Percentiles rank a stretch among this genome's conserved stretches.
Conservation (phyloP, 2,797 vertebrate genomes). For the Tarsius wallacei region DNA sequence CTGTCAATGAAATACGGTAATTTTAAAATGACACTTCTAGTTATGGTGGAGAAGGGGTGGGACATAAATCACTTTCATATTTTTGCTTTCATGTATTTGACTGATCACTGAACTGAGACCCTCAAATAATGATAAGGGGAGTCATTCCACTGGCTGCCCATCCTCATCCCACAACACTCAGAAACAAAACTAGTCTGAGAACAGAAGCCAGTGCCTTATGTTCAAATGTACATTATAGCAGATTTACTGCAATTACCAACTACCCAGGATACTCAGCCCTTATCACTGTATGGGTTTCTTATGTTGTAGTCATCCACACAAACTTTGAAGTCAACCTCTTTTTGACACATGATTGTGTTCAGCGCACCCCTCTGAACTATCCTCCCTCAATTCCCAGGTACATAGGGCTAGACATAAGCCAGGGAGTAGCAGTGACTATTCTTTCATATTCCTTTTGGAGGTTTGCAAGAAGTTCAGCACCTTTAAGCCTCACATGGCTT, state of each 20-base stretch:
- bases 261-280: background rate
- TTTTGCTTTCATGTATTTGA: background rate
- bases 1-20: background rate
- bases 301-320: background rate
- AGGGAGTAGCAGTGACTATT: background rate
- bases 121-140: background rate
- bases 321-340: background rate
- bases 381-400: background rate
- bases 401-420: background rate
- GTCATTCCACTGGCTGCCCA: background rate
- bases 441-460: background rate
- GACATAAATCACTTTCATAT: background rate
- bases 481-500: background rate
- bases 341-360: background rate
- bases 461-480: background rate
- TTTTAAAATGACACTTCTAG: slow-evolving; percentile 36
- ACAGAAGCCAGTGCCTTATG: background rate
- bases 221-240: background rate
- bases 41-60: background rate
- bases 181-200: background rate
- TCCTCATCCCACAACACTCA: accelerated
- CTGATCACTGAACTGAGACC: background rate
- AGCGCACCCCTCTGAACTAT: background rate
- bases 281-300: background rate
- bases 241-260: background rate